Evolutionary conservation across 1,140 invertebrate species (phyloP), one percentile per base, ranked within the genome.

Genomic region (Oryctes rhinoceros): DNA sequence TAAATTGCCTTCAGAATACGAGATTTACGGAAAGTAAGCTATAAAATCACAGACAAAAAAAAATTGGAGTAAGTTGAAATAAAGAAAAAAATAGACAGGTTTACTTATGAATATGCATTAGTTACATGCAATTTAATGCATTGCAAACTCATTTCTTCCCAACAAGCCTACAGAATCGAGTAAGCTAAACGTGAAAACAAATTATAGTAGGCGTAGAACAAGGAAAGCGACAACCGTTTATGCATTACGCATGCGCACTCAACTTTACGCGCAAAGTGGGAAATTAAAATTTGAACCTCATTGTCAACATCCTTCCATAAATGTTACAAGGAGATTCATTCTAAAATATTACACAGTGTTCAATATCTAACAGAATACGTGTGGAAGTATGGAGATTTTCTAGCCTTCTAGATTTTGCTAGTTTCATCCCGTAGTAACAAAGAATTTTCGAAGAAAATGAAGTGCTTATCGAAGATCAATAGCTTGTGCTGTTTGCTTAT

Each of bases 271-370:
- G 39, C 39, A 44, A 49, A 76, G 75, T 76, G 75, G 75, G 75
- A 76, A 76, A 76, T 24, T 74, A 74, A 76, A 76, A 76, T 76
- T 76, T 39, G 20, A 76, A 76, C 75, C 47, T 10, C 20, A 76
- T 62, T 62, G 15, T n/a, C 13, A 74, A 30, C 13, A 30, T 30
- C 24, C 0, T 30, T 30, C 24, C 24, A 39, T 24, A 74, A 76
- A n/a, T 76, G 75, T 76, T 76, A 76, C 75, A 76, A 76, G 75
- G 75, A 76, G 37, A 44, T 11, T 44, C 39, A 44, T 49, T 47
- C 37, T 76, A 47, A 18, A 62, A 44, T 62, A 71, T 71, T 24
- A 71, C 20, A 24, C 18, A 71, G 18, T 71, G 39, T 44, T 44
- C 39, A 44, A 44, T 44, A 44, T 5, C 39, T 44, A 44, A 44